Percentiles rank a stretch among this genome's conserved stretches.
Evolutionary conservation across 2,888 invertebrate species (phyloP).

Genomic region (Isoperla grammatica): DNA sequence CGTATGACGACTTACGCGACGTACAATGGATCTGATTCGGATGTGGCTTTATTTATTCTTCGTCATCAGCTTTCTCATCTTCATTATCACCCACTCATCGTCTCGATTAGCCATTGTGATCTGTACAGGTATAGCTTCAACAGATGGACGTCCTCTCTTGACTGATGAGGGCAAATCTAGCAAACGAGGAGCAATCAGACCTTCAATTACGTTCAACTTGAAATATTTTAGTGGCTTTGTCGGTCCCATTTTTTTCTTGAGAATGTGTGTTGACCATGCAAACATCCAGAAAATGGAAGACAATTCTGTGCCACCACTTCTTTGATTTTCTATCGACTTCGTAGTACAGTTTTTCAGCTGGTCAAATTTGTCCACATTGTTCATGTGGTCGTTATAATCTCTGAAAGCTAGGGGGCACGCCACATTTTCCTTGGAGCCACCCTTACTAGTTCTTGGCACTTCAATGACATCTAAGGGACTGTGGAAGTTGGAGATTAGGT

Average conservation of each 20-base stretch:
- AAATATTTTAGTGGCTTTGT: conserved; percentile 27
- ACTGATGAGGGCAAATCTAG: conserved; percentile 2
- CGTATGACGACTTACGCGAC: no score
- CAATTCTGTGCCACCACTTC: conserved; percentile 38
- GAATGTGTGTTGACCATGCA: conserved; percentile 26
- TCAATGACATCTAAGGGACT: conserved; percentile 29
- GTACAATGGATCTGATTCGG: no score
- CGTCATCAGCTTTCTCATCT: no score
- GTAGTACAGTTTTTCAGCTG: conserved; percentile 35
- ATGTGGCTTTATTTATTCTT: no score
- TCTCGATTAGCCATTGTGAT: no score
- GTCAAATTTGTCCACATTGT: conserved; percentile 37
- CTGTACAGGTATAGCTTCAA: no score
- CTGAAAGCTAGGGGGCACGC: conserved; percentile 33
- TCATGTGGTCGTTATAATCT: conserved; percentile 37
- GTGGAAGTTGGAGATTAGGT: conserved; percentile 35
- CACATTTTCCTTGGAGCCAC: conserved; percentile 31
- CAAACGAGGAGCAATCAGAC: conserved; percentile 19
- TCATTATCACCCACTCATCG: no score
- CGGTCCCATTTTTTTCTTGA: conserved; percentile 22
- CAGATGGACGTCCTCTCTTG: no score
- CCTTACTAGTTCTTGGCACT: conserved; percentile 28
- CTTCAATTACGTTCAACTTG: conserved; percentile 23
- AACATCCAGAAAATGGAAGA: conserved; percentile 35
- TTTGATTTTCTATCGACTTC: conserved; percentile 36